phyloP scores from a whole-genome alignment of 2,113 vertebrate species.

The Seriola quinqueradiata region DNA sequence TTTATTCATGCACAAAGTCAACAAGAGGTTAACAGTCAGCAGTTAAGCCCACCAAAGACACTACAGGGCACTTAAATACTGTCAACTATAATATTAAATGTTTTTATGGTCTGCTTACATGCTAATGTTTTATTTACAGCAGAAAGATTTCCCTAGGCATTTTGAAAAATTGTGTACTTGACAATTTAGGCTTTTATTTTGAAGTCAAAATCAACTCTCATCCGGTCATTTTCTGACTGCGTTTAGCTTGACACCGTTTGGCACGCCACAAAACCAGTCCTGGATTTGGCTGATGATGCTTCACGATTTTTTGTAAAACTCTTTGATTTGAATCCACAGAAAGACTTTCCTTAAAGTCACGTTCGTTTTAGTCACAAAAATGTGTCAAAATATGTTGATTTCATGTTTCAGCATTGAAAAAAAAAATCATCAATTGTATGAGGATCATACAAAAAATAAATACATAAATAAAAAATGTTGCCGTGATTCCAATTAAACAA shows the following conservation, averaged over 20 bases:
- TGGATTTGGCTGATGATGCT: conserved; percentile 33
- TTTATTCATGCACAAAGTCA: not conserved
- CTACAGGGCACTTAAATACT: not conserved
- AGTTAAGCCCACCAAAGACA: not conserved
- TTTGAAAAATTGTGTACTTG: accelerated
- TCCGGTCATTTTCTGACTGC: not conserved
- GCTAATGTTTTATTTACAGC: accelerated
- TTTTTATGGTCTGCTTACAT: not conserved
- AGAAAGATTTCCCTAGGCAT: not conserved
- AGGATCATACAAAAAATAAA: no score
- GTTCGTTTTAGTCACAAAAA: not conserved
- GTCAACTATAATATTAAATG: not conserved
- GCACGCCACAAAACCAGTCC: conserved; percentile 57
- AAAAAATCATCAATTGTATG: no score
- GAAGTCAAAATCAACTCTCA: not conserved
- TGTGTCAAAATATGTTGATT: not conserved
- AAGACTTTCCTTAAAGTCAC: not conserved
- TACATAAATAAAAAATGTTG: not conserved
- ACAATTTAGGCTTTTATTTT: conserved; percentile 42
- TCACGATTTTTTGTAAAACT: not conserved
- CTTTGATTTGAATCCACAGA: not conserved
- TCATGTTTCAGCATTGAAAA: not conserved
- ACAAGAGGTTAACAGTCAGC: not conserved
- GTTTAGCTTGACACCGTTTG: not conserved
- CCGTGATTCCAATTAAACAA: not conserved